Conservation (phyloP, 2,888 invertebrate species). For the Apotomis betuletana region DNA sequence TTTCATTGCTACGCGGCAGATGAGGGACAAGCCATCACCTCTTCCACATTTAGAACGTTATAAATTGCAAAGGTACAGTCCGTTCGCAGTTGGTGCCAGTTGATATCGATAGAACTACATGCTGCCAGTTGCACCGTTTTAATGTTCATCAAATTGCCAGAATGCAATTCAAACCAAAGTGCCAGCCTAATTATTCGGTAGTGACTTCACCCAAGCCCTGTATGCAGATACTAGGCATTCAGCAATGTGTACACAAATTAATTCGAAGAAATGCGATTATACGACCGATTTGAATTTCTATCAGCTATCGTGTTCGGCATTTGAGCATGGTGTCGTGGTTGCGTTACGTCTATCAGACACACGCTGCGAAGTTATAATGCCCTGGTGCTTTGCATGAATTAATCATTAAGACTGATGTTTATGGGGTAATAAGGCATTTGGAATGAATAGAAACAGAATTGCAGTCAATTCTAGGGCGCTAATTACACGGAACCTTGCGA, state of each 20-base stretch:
- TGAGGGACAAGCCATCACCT: no score
- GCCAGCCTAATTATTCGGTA: slow-evolving; percentile 23
- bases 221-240: slow-evolving; percentile 28
- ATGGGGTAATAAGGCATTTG: slow-evolving; percentile 28
- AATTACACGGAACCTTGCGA: no score
- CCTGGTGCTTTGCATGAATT: slow-evolving; percentile 35
- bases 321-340: slow-evolving; percentile 23
- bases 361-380: slow-evolving; percentile 30
- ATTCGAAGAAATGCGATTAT: slow-evolving; percentile 40
- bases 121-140: no score
- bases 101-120: no score
- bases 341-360: slow-evolving; percentile 31
- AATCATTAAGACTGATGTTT: slow-evolving; percentile 32
- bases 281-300: slow-evolving; percentile 42
- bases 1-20: no score
- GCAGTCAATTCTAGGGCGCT: background rate
- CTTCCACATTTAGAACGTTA: no score
- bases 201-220: slow-evolving; percentile 30
- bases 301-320: slow-evolving; percentile 40
- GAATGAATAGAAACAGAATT: slow-evolving; percentile 19
- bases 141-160: no score
- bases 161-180: background rate
- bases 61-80: no score
- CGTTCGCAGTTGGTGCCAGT: no score
- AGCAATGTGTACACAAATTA: slow-evolving; percentile 35